These are phyloP conservation scores for Scaptomyza parva DNA, from an alignment of 2,888 invertebrate species.

Conservation along the genomic window DNA sequence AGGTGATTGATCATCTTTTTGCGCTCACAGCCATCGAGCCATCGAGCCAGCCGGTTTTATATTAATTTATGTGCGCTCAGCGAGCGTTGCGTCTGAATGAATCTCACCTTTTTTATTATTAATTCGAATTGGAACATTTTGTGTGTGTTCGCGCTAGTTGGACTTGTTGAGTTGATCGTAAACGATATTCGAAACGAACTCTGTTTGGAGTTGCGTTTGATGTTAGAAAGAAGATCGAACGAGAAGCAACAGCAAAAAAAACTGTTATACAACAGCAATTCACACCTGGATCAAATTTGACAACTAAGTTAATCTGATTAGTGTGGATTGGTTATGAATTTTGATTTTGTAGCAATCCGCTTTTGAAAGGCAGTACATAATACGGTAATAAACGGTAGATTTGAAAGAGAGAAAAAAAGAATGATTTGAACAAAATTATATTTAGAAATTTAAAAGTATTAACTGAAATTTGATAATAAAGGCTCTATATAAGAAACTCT, in stretches of 20 bases:
- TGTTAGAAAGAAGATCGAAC: conserved; percentile 37
- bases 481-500: too few relatives aligned
- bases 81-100: conserved; percentile 65
- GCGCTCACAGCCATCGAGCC: conserved; percentile 75
- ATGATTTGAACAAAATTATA: too few relatives aligned
- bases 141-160: conserved; percentile 32
- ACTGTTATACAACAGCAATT: conserved; percentile 48
- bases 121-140: conserved; percentile 71
- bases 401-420: too few relatives aligned
- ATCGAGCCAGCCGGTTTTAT: conserved; percentile 72
- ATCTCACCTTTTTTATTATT: conserved; percentile 64
- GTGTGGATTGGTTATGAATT: background rate
- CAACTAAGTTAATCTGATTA: conserved; percentile 16
- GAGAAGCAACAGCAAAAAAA: conserved; percentile 22
- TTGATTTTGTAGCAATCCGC: conserved; percentile 37
- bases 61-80: conserved; percentile 71
- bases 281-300: conserved; percentile 29
- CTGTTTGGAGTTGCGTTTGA: conserved; percentile 47
- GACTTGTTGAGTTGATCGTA: conserved; percentile 54
- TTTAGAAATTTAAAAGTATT: too few relatives aligned
- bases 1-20: conserved; percentile 75
- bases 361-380: conserved; percentile 4
- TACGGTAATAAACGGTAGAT: too few relatives aligned
- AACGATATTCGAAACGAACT: conserved; percentile 65
- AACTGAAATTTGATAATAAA: too few relatives aligned